Evolutionary conservation across 2,888 invertebrate genomes (phyloP).

Genomic region (Junonia oenone): DNA sequence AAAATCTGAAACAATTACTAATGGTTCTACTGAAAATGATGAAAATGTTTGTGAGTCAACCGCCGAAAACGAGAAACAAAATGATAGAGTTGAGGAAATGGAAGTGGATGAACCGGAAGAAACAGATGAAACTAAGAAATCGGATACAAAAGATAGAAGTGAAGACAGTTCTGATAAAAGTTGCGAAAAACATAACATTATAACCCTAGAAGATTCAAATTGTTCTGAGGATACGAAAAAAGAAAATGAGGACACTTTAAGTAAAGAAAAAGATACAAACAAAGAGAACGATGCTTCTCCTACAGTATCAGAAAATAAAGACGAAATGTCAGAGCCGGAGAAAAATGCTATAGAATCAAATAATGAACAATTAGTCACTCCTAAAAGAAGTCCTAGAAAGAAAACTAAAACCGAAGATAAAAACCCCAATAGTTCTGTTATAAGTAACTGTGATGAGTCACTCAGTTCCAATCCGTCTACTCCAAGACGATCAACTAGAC

Average conservation of each 20-base stretch:
- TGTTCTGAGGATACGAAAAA: conserved; percentile 20
- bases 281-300: background rate
- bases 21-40: conserved; percentile 25
- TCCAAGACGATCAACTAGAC: conserved; percentile 47
- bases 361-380: conserved; percentile 35
- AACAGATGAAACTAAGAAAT: conserved; percentile 20
- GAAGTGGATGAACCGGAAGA: conserved; percentile 30
- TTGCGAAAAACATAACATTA: conserved; percentile 16
- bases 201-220: conserved; percentile 41
- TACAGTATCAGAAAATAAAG: conserved; percentile 11
- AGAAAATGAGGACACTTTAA: conserved; percentile 14
- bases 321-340: conserved; percentile 17
- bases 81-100: conserved; percentile 26
- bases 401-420: conserved; percentile 44
- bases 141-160: conserved; percentile 6
- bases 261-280: background rate
- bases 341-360: conserved; percentile 22
- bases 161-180: conserved; percentile 1
- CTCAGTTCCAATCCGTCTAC: conserved; percentile 42
- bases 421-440: conserved; percentile 40
- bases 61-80: conserved; percentile 21
- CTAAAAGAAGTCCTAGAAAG: conserved; percentile 48
- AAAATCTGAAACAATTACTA: conserved; percentile 26
- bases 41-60: conserved; percentile 22
- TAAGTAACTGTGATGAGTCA: conserved; percentile 46